These are phyloP conservation scores for Synanthedon formicaeformis DNA, from an alignment of 2,888 invertebrate genomes.

Conservation along the genomic window DNA sequence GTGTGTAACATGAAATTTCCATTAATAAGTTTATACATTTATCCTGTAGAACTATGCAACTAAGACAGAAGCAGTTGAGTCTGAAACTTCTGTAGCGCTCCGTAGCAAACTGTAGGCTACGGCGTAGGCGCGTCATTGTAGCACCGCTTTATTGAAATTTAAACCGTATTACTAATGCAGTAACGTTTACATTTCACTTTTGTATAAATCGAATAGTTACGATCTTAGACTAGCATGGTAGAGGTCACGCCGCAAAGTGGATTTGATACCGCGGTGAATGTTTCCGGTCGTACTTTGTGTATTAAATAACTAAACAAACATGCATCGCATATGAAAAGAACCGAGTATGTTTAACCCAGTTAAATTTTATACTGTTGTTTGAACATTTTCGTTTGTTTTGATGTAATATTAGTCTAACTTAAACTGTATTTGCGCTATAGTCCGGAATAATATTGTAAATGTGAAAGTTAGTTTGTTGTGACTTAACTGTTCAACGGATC, in stretches of 20 bases:
- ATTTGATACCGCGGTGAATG: conserved; percentile 42
- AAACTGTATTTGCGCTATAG: not conserved
- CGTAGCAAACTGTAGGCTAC: conserved; percentile 7
- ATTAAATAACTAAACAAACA: not conserved
- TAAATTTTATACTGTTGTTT: conserved; percentile 2
- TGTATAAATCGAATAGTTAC: not conserved
- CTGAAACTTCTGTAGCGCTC: not conserved
- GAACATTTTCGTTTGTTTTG: not conserved
- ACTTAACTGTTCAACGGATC: no score
- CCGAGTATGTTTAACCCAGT: conserved; percentile 6
- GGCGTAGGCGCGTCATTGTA: conserved; percentile 5
- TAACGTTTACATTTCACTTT: not conserved
- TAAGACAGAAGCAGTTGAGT: no score
- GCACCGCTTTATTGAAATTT: conserved; percentile 5
- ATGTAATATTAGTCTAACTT: conserved; percentile 4
- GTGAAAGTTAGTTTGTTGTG: no score
- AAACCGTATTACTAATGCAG: not conserved
- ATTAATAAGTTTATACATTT: no score
- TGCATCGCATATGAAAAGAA: conserved; percentile 9
- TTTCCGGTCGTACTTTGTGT: conserved; percentile 21
- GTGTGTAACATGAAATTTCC: no score
- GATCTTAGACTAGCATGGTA: conserved; percentile 13
- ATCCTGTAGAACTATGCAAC: no score
- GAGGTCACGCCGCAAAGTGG: conserved; percentile 37
- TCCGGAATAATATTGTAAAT: no score